Base-by-base conservation (phyloP, 2,113 vertebrate species). In the Gorsachius goisagi region DNA sequence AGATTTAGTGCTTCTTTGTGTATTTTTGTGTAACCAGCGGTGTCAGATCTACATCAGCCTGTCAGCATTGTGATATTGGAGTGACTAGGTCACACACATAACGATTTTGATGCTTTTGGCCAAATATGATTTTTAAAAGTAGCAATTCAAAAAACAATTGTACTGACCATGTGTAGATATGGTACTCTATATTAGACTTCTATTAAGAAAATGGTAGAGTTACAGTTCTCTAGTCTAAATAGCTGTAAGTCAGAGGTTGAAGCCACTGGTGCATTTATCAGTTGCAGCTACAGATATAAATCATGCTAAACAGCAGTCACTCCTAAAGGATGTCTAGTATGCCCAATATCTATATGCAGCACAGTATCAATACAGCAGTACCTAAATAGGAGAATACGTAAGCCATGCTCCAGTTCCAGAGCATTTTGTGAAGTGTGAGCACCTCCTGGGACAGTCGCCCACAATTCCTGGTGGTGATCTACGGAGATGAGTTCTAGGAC, bases 401-500 rank as follows among this genome's bases (percentile, higher is more conserved):
- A 92, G 44, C 23, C 2, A 1, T 75, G 87, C 52, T 75, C 91
- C 58, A 88, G 19, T 89, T 96, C 77, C 28, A 64, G 56, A 72
- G 6, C 1, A 1, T 56, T 72, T 56, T 44, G 20, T 80, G 72
- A 77, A 69, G 22, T 0, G 0, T 24, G 14, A 44, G 14, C 0
- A 2, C 28, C 89, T 78, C 77, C 32, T 58, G 80, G 89, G 77
- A 87, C 5, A 15, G 12, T 19, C 8, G 3, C 37, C 35, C 41
- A 27, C 47, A 52, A 2, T 68, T 87, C 35, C 78, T 50, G 5
- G 3, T 49, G 32, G 4, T 87, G 30, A 28, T 4, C 1, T 39
- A 19, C 0, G 1, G 44, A 89, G 22, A 88, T 68, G 52, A 85
- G 22, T 96, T 96, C 93, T 95, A 73, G 96, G 95, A 80, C 89